Conservation (phyloP, 2,797 vertebrate genomes). For the Florisuga fusca region DNA sequence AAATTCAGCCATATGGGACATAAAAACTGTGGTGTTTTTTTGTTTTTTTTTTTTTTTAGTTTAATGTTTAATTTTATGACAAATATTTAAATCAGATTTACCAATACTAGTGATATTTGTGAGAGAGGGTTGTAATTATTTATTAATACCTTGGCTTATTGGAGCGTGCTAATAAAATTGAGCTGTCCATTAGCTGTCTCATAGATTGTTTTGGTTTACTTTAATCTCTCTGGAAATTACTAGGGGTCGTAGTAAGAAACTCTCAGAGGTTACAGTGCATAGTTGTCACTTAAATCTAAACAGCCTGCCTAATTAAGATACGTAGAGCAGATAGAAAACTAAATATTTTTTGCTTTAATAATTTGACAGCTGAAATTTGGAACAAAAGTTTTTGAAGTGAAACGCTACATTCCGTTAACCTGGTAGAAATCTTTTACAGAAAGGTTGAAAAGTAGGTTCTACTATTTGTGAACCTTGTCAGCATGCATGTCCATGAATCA, state of each 20-base stretch:
- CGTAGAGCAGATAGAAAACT: background rate
- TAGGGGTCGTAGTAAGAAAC: background rate
- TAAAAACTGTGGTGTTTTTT: background rate
- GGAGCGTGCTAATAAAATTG: slow-evolving; percentile 34
- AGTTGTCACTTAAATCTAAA: slow-evolving; percentile 19
- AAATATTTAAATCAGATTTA: slow-evolving; percentile 3
- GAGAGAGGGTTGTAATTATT: slow-evolving; percentile 17
- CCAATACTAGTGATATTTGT: background rate
- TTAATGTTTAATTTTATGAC: background rate
- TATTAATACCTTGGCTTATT: slow-evolving; percentile 45
- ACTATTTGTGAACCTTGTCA: background rate
- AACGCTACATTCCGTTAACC: background rate
- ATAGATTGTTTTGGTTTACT: slow-evolving; percentile 41
- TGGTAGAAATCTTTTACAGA: background rate
- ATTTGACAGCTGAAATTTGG: background rate
- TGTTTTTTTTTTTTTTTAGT: background rate
- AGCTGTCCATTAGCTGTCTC: background rate
- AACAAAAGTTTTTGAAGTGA: background rate
- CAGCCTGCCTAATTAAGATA: background rate
- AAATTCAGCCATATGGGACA: background rate
- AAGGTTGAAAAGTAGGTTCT: background rate
- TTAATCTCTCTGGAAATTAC: slow-evolving; percentile 14
- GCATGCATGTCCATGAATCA: background rate
- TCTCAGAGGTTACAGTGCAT: background rate
- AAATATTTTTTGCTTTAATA: background rate